Evolutionary conservation across 2,888 invertebrate genomes (phyloP), one percentile per base, ranked within the genome.

Genomic region (Noctua janthe): DNA sequence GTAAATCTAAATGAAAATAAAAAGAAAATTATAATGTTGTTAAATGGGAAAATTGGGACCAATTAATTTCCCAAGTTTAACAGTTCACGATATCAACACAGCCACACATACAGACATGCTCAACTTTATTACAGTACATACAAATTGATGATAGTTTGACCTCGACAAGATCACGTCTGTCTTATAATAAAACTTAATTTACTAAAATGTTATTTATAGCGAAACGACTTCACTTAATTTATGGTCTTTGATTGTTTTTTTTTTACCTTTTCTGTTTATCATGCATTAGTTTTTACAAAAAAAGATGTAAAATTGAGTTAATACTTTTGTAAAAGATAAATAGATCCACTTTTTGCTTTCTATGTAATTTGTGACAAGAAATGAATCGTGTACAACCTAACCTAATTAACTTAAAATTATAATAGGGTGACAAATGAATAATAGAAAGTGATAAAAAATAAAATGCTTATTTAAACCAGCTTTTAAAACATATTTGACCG

Each of bases 361-460:
- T 29, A 54, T 85, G 86, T 84, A 81, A 84, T 81, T 71, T 29
- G 13, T 62, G 62, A 51, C 29, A 66, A 13, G 64, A 79, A 39
- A 76, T 82, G 69, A 7, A 74, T 69, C 0, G 7, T 43, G 1
- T 43, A 81, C 47, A 47, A 62, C 20, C 6, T 35, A 47, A 62
- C 20, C 6, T 2, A 23, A 43, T 43, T 23, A 56, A 23, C 56
- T 56, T 56, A n/a, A 8, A 23, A 56, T 56, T 56, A 56, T 56
- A 56, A 56, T 56, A 23, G 10, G 56, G 56, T 56, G 56, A 56
- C n/a, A 56, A 56, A 56, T n/a, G 3, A 10, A 4, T 56, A 10
- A n/a, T 23, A 56, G 23, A 56, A 56, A 56, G 56, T 56, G 3
- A n/a, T 56, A n/a, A 23, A 23, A 11, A 56, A 54, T 23, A 11